A percentile compares a stretch with the other conserved stretches of the same genome.
Conservation (phyloP, 2,888 invertebrate genomes). For the Furcula furcula region DNA sequence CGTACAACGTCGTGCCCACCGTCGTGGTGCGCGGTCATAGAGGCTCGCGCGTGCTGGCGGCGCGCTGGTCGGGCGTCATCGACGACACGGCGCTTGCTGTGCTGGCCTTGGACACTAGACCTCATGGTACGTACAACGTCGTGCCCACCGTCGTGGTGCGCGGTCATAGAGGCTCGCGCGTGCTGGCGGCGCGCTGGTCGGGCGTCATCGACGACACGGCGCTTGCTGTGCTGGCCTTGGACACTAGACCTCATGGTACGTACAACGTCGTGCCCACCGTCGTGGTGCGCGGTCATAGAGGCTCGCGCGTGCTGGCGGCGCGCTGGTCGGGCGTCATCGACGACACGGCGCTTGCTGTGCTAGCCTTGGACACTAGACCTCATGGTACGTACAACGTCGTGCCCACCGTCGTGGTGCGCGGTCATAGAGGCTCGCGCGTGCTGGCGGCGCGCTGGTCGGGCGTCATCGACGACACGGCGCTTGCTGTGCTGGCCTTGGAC, state of each 20-base stretch:
- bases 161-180: slow-evolving; percentile 67
- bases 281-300: slow-evolving; percentile 67
- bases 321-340: slow-evolving; percentile 76
- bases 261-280: slow-evolving; percentile 69
- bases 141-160: slow-evolving; percentile 71
- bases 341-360: slow-evolving; percentile 67
- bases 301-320: slow-evolving; percentile 68
- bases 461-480: slow-evolving; percentile 66
- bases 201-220: slow-evolving; percentile 71
- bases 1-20: slow-evolving; percentile 61
- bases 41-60: slow-evolving; percentile 68
- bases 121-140: slow-evolving; percentile 65
- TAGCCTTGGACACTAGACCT: slow-evolving; percentile 67
- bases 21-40: slow-evolving; percentile 70
- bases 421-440: slow-evolving; percentile 67
- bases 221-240: slow-evolving; percentile 67
- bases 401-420: slow-evolving; percentile 70
- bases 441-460: slow-evolving; percentile 76
- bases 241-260: slow-evolving; percentile 68
- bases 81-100: slow-evolving; percentile 73
- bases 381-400: slow-evolving; percentile 67
- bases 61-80: slow-evolving; percentile 74
- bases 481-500: slow-evolving; percentile 70
- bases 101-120: slow-evolving; percentile 65
- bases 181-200: slow-evolving; percentile 74